Evolutionary conservation across 2,888 invertebrate genomes (phyloP).

Genomic region (Apodemia zela): DNA sequence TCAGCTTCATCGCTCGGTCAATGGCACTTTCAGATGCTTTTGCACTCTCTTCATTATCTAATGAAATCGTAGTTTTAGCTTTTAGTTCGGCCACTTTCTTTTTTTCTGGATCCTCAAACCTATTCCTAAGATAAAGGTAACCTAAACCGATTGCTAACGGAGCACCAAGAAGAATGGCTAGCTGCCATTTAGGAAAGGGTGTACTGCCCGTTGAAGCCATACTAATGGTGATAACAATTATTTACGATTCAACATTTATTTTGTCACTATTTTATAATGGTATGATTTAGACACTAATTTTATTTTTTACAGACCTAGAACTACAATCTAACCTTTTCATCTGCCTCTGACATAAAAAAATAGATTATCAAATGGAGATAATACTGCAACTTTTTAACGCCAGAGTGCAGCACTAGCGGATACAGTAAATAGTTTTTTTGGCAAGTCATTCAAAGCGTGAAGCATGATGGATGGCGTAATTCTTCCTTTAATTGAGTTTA

Average conservation of each 20-base stretch:
- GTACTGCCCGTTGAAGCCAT: slow-evolving; percentile 78
- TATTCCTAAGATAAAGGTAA: slow-evolving; percentile 86
- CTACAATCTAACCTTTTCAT: slow-evolving; percentile 38
- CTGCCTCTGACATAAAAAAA: slow-evolving; percentile 12
- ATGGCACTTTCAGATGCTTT: slow-evolving; percentile 80
- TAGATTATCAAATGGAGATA: background rate
- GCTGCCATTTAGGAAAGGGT: slow-evolving; percentile 90
- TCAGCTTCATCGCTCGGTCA: slow-evolving; percentile 88
- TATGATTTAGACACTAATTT: slow-evolving; percentile 51
- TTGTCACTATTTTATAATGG: slow-evolving; percentile 42
- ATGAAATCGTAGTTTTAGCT: slow-evolving; percentile 81
- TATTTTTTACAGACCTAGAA: slow-evolving; percentile 54
- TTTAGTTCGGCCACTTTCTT: slow-evolving; percentile 73
- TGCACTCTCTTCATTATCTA: slow-evolving; percentile 78
- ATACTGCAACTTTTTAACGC: too few species aligned
- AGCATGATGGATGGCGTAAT: too few species aligned
- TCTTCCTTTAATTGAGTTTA: too few species aligned
- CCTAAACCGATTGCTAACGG: slow-evolving; percentile 91
- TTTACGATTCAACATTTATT: slow-evolving; percentile 64
- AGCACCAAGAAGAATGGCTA: slow-evolving; percentile 90
- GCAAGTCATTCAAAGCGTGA: too few species aligned
- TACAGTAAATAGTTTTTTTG: too few species aligned
- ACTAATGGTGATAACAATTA: slow-evolving; percentile 40
- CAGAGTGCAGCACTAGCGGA: too few species aligned
- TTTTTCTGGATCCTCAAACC: slow-evolving; percentile 75